Base-by-base conservation (phyloP, 2,797 vertebrate genomes). In the Kryptopterus vitreolus region DNA sequence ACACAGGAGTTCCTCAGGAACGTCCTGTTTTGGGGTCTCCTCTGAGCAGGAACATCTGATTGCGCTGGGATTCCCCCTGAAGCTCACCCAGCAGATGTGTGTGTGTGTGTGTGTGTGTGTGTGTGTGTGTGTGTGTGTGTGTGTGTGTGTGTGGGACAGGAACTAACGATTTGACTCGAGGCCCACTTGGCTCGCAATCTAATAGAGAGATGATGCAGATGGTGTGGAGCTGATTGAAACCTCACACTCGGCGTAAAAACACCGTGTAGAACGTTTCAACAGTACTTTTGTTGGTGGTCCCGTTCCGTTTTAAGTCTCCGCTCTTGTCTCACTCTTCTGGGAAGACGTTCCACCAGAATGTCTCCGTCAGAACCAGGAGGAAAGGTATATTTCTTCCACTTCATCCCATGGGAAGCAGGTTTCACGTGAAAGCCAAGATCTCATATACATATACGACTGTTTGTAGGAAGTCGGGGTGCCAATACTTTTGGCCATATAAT, bases 121-220 rank as follows among this genome's bases (percentile, higher is more conserved):
- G 33, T 59, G 72, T 16, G 24, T 4, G 72, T 43, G 53, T 80
- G 72, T 4, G 72, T 43, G 53, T 80, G 72, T 4, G 72, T 43
- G 53, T 80, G 72, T 4, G 72, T 43, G 53, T 59, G 33, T 59
- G 72, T 16, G 24, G 26, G 65, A 84, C 87, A 86, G 85, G 87
- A 87, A 87, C 88, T 87, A 87, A 86, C 22, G 84, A 48, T n/a
- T 3, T 55, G 69, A 55, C 65, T 48, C 12, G 2, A 57, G 31
- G 29, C 6, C 29, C 31, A 18, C 69, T 33, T 55, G 70, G 50
- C 29, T 10, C 31, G 9, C 2, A 6, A 55, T 33, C 50, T 35
- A 55, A 55, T 22, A 53, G 2, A 13, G 6, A 53, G 29, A 71
- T 33, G 16, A 68, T 26, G 33, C 66, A 53, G 69, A 71, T 71